Evolutionary conservation across 2,113 vertebrate species (phyloP).

Genomic region (Recurvirostra avosetta): DNA sequence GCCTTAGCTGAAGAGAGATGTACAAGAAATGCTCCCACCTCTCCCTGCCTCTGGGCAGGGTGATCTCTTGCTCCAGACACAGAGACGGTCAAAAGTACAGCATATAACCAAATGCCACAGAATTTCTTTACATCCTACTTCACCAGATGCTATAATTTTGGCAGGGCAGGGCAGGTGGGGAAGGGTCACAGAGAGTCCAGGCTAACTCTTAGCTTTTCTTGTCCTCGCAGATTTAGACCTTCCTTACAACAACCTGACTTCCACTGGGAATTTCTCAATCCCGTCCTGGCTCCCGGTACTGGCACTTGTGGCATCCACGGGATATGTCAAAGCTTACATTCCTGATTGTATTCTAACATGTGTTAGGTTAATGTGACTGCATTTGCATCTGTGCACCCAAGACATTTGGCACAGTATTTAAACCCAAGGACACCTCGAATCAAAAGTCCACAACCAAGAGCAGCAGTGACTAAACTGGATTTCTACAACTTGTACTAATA

Average conservation of each 20-base stretch:
- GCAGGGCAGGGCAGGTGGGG: too few species aligned
- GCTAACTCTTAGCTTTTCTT: slow-evolving; percentile 82
- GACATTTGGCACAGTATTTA: not conserved
- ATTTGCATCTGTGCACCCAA: not conserved
- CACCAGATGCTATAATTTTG: slow-evolving; percentile 78
- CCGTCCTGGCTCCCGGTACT: slow-evolving; percentile 80
- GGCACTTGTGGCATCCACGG: slow-evolving; percentile 79
- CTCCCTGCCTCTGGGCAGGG: not conserved
- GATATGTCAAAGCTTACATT: not conserved
- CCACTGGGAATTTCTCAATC: slow-evolving; percentile 79
- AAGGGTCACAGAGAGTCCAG: slow-evolving; percentile 77
- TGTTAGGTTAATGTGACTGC: not conserved
- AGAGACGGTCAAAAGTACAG: slow-evolving; percentile 76
- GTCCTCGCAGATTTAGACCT: slow-evolving; percentile 80
- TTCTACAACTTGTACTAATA: not conserved
- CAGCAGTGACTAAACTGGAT: not conserved
- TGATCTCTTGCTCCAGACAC: slow-evolving; percentile 62
- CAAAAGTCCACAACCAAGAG: not conserved
- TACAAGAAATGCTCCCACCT: slow-evolving; percentile 69
- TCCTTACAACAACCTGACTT: slow-evolving; percentile 77
- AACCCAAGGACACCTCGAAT: not conserved
- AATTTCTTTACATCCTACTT: slow-evolving; percentile 82
- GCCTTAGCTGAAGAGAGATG: slow-evolving; percentile 76
- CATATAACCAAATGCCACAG: slow-evolving; percentile 84
- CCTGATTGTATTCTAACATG: not conserved